Evolutionary conservation across 2,797 vertebrate species (phyloP).

Genomic region (Mallotus villosus): DNA sequence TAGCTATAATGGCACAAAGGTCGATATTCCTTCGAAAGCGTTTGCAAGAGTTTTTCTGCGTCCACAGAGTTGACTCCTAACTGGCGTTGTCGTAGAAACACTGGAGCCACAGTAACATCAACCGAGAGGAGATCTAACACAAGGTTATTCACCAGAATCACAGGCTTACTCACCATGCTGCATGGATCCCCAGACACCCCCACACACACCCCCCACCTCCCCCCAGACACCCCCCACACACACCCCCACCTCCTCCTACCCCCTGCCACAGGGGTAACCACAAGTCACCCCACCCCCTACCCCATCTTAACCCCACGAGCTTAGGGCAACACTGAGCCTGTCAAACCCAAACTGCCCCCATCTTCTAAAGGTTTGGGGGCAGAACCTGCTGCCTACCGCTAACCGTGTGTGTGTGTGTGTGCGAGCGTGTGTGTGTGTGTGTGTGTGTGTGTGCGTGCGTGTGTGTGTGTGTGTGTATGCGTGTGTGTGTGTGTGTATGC

Average conservation of each 20-base stretch:
- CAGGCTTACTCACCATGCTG: conserved; percentile 40
- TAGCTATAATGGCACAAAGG: neutral
- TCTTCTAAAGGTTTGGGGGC: conserved; percentile 65
- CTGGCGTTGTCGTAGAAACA: no score
- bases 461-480: no score
- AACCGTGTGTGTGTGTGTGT: conserved; percentile 36
- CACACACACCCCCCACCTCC: no score
- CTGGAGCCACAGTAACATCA: neutral
- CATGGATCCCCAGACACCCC: conserved; percentile 47
- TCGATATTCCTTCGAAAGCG: no score
- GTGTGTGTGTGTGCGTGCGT: neutral
- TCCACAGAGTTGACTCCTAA: neutral
- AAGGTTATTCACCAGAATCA: conserved; percentile 7
- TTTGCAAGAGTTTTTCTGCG: neutral
- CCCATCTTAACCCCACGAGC: conserved; percentile 56
- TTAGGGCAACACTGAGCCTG: conserved; percentile 69
- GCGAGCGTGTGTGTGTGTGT: neutral
- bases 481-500: no score
- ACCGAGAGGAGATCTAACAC: neutral
- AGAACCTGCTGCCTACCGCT: conserved; percentile 66
- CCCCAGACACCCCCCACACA: neutral
- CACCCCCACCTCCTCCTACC: conserved; percentile 21
- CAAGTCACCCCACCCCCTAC: neutral
- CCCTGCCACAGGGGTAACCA: conserved; percentile 46
- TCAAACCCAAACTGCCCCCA: conserved; percentile 62